phyloP scores from a whole-genome alignment of 1,140 invertebrate species.

The Drosophila suzukii region DNA sequence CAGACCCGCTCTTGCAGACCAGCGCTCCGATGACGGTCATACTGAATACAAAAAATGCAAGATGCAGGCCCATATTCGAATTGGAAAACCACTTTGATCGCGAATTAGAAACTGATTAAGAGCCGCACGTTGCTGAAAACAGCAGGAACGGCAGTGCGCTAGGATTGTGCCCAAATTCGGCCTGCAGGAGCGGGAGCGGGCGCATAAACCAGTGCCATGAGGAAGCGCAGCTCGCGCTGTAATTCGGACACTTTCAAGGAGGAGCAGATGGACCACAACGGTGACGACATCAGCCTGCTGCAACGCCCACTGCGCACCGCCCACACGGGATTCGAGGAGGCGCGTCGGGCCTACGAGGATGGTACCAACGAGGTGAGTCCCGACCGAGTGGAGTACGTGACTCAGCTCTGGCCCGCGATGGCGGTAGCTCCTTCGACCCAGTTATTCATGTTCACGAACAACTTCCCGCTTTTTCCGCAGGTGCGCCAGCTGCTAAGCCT shows the following conservation, averaged over 20 bases:
- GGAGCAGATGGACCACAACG: slow-evolving; percentile 58
- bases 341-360: slow-evolving; percentile 86
- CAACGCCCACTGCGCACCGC: slow-evolving; percentile 88
- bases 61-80: slow-evolving; percentile 63
- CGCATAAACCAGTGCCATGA: slow-evolving; percentile 43
- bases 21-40: slow-evolving; percentile 15
- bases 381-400: slow-evolving; percentile 65
- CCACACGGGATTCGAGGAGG: slow-evolving; percentile 87
- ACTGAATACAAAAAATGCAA: slow-evolving; percentile 67
- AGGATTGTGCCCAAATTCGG: background rate
- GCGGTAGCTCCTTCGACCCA: slow-evolving; percentile 35
- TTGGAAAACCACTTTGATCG: slow-evolving; percentile 36
- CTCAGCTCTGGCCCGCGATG: slow-evolving; percentile 57
- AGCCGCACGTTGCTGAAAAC: slow-evolving; percentile 8
- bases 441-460: background rate
- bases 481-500: slow-evolving; percentile 89
- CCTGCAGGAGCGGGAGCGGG: background rate
- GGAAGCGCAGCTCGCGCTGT: slow-evolving; percentile 70
- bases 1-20: background rate
- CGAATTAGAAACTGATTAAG: slow-evolving; percentile 7
- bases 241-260: slow-evolving; percentile 66
- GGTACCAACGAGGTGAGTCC: slow-evolving; percentile 86
- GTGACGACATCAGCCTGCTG: slow-evolving; percentile 86
- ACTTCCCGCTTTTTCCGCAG: slow-evolving; percentile 84
- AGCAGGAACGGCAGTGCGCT: background rate